These are phyloP conservation scores for Chionoecetes opilio DNA, from an alignment of 1,140 invertebrate genomes.

Conservation along the genomic window DNA sequence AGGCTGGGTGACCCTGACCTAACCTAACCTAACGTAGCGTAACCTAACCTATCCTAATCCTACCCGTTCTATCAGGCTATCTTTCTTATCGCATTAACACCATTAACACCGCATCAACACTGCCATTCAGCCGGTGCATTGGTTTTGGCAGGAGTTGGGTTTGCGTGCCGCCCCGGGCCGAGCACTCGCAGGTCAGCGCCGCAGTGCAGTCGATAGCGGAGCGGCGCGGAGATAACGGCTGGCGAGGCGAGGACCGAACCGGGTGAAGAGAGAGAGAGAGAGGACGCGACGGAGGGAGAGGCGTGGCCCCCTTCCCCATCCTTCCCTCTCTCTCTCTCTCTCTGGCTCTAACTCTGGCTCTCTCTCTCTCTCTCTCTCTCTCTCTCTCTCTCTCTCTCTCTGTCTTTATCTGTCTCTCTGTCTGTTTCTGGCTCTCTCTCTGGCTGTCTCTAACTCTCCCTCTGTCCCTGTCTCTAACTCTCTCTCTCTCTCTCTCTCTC, in stretches of 20 bases:
- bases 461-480: background rate
- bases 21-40: too few species aligned
- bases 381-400: slow-evolving; percentile 43
- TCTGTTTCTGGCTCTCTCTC: slow-evolving; percentile 34
- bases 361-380: slow-evolving; percentile 25
- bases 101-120: too few species aligned
- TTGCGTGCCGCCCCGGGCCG: background rate
- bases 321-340: slow-evolving; percentile 5
- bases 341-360: background rate
- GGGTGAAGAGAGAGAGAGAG: slow-evolving; percentile 21
- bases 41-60: too few species aligned
- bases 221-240: background rate
- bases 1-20: too few species aligned
- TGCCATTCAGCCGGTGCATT: background rate
- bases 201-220: slow-evolving; percentile 63
- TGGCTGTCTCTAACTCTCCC: slow-evolving; percentile 50
- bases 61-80: background rate
- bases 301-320: slow-evolving; percentile 37
- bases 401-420: background rate
- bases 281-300: slow-evolving; percentile 13
- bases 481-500: background rate
- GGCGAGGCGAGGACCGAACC: background rate
- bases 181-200: slow-evolving; percentile 25
- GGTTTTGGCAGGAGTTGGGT: too few species aligned
- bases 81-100: too few species aligned